phyloP scores from a whole-genome alignment of 2,888 invertebrate species.

The Petrophora chlorosata region DNA sequence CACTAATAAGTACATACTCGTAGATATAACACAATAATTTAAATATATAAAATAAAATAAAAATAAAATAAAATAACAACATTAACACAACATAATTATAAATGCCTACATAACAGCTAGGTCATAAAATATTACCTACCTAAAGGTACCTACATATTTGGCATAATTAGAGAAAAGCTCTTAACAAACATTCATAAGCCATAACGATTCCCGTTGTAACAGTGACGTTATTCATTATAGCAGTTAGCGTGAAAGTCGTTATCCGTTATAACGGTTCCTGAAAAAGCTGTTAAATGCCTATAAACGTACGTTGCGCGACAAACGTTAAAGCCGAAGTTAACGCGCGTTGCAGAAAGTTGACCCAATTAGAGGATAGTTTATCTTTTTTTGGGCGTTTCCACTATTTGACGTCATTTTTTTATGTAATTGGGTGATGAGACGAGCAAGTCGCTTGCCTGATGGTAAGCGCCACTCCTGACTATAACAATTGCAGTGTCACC shows the following conservation, averaged over 20 bases:
- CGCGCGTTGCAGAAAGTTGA: conserved; percentile 22
- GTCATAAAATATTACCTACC: no score
- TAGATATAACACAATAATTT: no score
- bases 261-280: conserved; percentile 12
- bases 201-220: neutral
- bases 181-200: neutral
- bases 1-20: no score
- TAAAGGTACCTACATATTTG: neutral
- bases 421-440: no score
- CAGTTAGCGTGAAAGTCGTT: neutral
- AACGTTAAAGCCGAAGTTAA: conserved; percentile 19
- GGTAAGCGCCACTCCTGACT: no score
- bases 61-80: no score
- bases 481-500: no score
- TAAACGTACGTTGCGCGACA: conserved; percentile 14
- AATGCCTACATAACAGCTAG: no score
- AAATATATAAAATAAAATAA: no score
- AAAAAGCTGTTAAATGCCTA: conserved; percentile 20
- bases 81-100: no score
- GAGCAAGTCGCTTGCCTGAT: no score
- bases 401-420: conserved; percentile 8
- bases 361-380: conserved; percentile 33
- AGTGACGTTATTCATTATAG: conserved; percentile 4
- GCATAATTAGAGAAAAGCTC: neutral
- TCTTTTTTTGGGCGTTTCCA: conserved; percentile 32